Evolutionary conservation across 2,113 vertebrate species (phyloP).

Genomic region (Phalacrocorax carbo): DNA sequence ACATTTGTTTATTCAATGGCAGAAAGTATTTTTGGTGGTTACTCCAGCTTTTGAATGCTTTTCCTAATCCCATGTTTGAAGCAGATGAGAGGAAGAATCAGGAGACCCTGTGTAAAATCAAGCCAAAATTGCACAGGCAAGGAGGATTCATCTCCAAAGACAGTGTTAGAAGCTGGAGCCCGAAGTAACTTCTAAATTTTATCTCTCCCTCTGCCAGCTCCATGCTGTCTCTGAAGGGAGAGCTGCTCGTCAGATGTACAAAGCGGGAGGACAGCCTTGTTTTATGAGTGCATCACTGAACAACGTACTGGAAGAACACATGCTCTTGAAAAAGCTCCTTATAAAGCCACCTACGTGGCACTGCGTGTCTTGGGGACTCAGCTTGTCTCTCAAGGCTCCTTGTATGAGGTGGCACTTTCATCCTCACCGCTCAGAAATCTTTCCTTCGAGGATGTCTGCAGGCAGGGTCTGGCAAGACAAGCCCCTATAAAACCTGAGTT

Average conservation of each 20-base stretch:
- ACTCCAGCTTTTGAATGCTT: not conserved
- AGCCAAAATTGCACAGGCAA: not conserved
- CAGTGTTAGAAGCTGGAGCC: not conserved
- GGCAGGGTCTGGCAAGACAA: not conserved
- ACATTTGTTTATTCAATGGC: not conserved
- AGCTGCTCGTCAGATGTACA: not conserved
- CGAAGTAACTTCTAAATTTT: not conserved
- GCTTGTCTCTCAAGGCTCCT: not conserved
- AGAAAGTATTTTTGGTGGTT: not conserved
- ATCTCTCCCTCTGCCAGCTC: not conserved
- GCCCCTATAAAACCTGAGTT: not conserved
- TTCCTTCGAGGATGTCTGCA: not conserved
- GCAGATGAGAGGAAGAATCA: not conserved
- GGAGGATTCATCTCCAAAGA: not conserved
- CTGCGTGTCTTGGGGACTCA: not conserved
- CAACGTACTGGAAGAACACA: not conserved
- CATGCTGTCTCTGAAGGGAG: not conserved
- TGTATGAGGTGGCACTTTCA: not conserved
- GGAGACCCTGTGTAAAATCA: not conserved
- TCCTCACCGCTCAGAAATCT: not conserved
- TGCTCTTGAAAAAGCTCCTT: not conserved
- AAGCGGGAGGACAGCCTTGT: not conserved
- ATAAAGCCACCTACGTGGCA: not conserved
- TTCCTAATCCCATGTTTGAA: not conserved
- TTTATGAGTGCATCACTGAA: not conserved